These are phyloP conservation scores for Galleria mellonella DNA, from an alignment of 1,140 invertebrate species.

Conservation along the genomic window DNA sequence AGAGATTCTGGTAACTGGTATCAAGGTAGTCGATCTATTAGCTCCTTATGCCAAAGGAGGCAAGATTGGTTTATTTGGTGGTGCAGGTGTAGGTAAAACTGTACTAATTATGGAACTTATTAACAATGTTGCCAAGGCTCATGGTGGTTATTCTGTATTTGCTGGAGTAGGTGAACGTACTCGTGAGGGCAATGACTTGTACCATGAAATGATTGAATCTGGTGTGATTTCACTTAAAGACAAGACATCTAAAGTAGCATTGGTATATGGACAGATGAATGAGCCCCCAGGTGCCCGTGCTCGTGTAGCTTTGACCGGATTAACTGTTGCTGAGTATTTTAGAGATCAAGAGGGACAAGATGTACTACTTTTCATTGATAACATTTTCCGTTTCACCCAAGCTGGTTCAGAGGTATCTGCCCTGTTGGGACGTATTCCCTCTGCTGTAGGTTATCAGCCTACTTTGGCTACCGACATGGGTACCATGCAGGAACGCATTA, in stretches of 20 bases:
- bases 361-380: constrained; percentile 99
- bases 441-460: constrained; percentile 98
- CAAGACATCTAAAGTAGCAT: constrained; percentile 86
- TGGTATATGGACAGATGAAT: constrained; percentile 99
- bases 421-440: constrained; percentile 98
- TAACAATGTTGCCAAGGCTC: constrained; percentile 87
- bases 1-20: constrained; percentile 98
- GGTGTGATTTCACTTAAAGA: constrained; percentile 96
- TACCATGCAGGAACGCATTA: constrained; percentile 99
- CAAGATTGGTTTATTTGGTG: constrained; percentile 99
- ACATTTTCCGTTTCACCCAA: constrained; percentile 99
- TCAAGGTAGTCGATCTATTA: constrained; percentile 97
- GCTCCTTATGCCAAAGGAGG: constrained; percentile 98
- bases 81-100: constrained; percentile 99
- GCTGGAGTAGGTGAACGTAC: constrained; percentile 99
- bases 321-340: constrained; percentile 98
- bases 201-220: constrained; percentile 99
- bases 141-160: constrained; percentile 99
- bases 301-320: constrained; percentile 95
- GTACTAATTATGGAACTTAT: constrained; percentile 99
- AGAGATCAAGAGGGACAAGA: constrained; percentile 99
- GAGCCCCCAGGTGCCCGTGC: constrained; percentile 99
- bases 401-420: constrained; percentile 98
- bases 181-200: constrained; percentile 98
- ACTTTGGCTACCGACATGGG: constrained; percentile 99